phyloP scores from a whole-genome alignment of 1,140 invertebrate genomes.

The Halictus rubicundus region DNA sequence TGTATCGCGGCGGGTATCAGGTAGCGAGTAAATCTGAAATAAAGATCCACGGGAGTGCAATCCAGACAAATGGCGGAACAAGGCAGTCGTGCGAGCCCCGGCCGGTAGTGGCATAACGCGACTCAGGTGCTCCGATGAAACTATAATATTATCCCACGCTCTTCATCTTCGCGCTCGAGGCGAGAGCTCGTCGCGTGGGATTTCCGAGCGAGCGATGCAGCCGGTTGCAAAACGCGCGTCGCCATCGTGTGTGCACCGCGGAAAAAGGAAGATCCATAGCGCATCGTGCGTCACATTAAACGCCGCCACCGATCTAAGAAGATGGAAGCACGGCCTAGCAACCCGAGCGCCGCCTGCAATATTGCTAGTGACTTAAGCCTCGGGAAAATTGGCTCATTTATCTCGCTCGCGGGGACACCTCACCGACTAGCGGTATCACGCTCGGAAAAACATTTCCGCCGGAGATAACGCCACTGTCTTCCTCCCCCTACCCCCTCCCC shows the following conservation, averaged over 20 bases:
- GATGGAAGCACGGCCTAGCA: constrained; percentile 18
- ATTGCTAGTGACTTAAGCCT: constrained; percentile 74
- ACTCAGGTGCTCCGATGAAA: constrained; percentile 64
- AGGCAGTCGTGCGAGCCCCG: constrained; percentile 7
- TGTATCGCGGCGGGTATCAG: constrained; percentile 6
- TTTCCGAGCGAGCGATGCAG: background rate
- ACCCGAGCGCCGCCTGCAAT: constrained; percentile 55
- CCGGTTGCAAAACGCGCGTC: background rate
- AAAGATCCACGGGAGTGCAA: constrained; percentile 48
- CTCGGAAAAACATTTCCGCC: constrained; percentile 49
- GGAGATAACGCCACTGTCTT: background rate
- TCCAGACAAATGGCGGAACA: constrained; percentile 49
- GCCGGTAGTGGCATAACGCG: constrained; percentile 41
- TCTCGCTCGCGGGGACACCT: constrained; percentile 64
- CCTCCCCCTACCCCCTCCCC: background rate
- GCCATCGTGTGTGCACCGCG: constrained; percentile 1
- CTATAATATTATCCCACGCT: constrained; percentile 69
- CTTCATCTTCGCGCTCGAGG: constrained; percentile 54
- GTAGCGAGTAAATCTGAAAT: constrained; percentile 49
- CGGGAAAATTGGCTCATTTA: constrained; percentile 76
- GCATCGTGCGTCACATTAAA: constrained; percentile 33
- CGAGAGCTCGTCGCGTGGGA: background rate
- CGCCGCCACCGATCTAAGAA: constrained; percentile 35
- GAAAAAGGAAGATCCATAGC: constrained; percentile 32
- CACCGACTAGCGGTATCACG: constrained; percentile 45